Evolutionary conservation across 2,113 vertebrate genomes (phyloP).

Genomic region (Chitala chitala): DNA sequence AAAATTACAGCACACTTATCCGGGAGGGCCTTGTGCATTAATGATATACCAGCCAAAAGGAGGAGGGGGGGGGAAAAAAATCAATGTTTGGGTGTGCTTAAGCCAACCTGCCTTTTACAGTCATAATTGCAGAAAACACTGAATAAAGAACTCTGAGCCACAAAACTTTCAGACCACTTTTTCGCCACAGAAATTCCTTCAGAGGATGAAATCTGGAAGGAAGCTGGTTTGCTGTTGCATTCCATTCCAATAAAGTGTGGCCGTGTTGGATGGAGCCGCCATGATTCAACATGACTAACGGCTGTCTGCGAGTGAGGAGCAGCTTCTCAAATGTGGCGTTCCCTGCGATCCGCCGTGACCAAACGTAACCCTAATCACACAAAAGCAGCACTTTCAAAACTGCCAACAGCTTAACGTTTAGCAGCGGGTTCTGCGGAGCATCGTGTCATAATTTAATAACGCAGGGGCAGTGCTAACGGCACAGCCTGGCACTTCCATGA

Average conservation of each 20-base stretch:
- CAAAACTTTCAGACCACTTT: background rate
- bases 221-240: background rate
- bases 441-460: background rate
- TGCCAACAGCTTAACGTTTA: background rate
- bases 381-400: background rate
- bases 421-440: background rate
- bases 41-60: too few relatives aligned
- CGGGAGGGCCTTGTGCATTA: too few relatives aligned
- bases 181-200: background rate
- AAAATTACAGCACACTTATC: too few relatives aligned
- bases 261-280: background rate
- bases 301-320: background rate
- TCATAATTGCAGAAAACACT: too few relatives aligned
- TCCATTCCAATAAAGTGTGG: background rate
- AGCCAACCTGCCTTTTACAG: too few relatives aligned
- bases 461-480: background rate
- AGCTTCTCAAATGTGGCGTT: slow-evolving; percentile 14
- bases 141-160: too few relatives aligned
- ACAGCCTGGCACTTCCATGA: background rate
- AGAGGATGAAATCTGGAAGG: background rate
- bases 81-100: too few relatives aligned
- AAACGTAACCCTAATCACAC: slow-evolving; percentile 7
- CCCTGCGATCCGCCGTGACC: background rate
- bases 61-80: too few relatives aligned
- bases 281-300: background rate